A percentile compares a stretch with the other conserved stretches of the same genome.
phyloP scores from a whole-genome alignment of 1,140 invertebrate genomes.

The Brevipalpus yothersi region DNA sequence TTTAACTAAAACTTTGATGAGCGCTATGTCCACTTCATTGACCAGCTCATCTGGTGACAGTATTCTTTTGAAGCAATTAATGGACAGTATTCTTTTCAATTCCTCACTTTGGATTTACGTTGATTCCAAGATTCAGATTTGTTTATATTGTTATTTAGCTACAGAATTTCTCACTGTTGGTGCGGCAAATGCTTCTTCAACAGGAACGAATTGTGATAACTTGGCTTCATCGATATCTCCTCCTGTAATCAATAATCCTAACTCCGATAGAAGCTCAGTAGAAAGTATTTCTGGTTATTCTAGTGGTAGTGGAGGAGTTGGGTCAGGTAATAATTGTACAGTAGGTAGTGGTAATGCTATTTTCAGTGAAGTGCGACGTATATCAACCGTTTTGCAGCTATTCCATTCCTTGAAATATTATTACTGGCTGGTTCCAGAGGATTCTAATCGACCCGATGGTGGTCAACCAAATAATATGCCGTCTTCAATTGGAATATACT shows the following conservation, averaged over 20 bases:
- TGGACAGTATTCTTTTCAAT: slow-evolving; percentile 97
- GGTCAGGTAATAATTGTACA: not conserved
- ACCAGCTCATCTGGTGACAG: slow-evolving; percentile 18
- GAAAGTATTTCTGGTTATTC: not conserved
- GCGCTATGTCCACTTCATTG: slow-evolving; percentile 38
- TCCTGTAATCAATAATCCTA: not conserved
- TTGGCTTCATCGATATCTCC: not conserved
- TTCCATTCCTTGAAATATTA: slow-evolving; percentile 96
- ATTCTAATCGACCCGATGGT: not conserved
- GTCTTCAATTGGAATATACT: not conserved
- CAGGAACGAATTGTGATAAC: not conserved
- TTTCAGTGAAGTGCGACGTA: slow-evolving; percentile 52
- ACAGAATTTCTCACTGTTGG: slow-evolving; percentile 7
- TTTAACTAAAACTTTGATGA: slow-evolving; percentile 86
- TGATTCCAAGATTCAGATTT: slow-evolving; percentile 8
- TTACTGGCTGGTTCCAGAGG: slow-evolving; percentile 60
- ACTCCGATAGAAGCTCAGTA: not conserved
- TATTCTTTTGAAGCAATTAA: slow-evolving; percentile 79
- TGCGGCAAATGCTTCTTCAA: not conserved
- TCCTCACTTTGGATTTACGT: slow-evolving; percentile 80
- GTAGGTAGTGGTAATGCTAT: not conserved
- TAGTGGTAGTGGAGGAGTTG: not conserved
- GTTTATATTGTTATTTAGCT: slow-evolving; percentile 9
- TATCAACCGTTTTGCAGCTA: slow-evolving; percentile 89
- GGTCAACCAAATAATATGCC: not conserved